Conservation (phyloP, 2,797 vertebrate genomes). For the Chaetophractus vellerosus region DNA sequence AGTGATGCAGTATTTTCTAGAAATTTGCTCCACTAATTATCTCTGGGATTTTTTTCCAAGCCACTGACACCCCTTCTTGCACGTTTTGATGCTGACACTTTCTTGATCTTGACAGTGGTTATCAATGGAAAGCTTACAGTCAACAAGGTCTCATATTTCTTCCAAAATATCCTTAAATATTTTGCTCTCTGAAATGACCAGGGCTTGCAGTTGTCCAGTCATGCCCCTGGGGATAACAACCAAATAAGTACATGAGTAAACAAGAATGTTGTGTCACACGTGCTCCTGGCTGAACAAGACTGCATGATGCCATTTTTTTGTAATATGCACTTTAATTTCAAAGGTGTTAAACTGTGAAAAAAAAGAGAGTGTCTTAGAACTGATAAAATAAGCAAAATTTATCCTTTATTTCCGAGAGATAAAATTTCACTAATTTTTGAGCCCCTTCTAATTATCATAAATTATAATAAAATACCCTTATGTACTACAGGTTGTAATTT, state of each 20-base stretch:
- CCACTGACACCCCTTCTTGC: neutral
- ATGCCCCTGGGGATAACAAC: neutral
- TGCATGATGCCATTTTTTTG: neutral
- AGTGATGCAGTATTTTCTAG: neutral
- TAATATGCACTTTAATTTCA: neutral
- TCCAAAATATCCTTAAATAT: neutral
- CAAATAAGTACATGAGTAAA: neutral
- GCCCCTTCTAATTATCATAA: neutral
- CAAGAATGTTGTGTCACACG: neutral
- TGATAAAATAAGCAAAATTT: neutral
- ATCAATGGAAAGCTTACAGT: neutral
- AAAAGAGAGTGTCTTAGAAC: neutral
- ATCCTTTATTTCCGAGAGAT: neutral
- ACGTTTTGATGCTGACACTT: neutral
- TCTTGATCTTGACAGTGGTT: neutral
- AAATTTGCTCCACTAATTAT: neutral
- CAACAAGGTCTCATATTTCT: neutral
- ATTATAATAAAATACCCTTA: neutral
- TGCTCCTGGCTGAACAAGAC: neutral
- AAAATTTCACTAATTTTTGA: constrained; percentile 27
- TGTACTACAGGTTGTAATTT: neutral
- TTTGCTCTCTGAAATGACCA: neutral
- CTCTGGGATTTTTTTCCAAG: neutral
- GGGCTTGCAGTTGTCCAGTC: neutral
- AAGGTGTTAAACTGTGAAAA: neutral